Evolutionary conservation across 2,113 vertebrate genomes (phyloP), one percentile per base, ranked within the genome.

Genomic region (Thinocorus orbignyianus): DNA sequence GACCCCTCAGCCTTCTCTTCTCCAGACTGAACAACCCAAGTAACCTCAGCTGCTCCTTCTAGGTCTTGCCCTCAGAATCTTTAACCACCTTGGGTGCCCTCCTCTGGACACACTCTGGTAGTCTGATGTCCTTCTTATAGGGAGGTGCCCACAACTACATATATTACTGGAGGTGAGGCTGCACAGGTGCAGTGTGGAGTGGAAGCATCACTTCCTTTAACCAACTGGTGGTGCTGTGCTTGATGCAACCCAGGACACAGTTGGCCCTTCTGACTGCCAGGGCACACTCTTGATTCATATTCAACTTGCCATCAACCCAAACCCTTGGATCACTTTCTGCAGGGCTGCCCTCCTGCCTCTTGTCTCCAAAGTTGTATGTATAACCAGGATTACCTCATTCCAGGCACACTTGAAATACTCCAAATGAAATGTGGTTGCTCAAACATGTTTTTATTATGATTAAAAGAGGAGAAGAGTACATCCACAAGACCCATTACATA

Each of bases 381-480:
- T 51, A 71, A 60, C 10, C 13, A 83, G 25, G 31, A 74, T 49
- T 68, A 51, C 7, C 6, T 22, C 11, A 1, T 61, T 18, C 30
- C 37, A 33, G 18, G 2, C 60, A 5, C 41, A 26, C 31, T 62
- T 62, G 31, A 92, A 83, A 66, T 51, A 70, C 17, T 66, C 35
- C 37, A 81, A 46, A 57, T 7, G 10, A 83, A 88, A 88, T 6
- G 4, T 2, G 25, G 81, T 90, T 97, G 91, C 94, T 92, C 95
- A 83, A 90, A 82, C 13, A 10, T 70, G 15, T 51, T 88, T 96
- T 97, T 95, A 97, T 95, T 96, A 48, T 54, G 37, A 70, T 83
- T 80, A 54, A 86, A 92, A 51, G 33, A 93, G 17, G 4, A 77
- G 62, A 77, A 86, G 41, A 46, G 37, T 46, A 35, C 25, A 51